phyloP scores from a whole-genome alignment of 1,140 invertebrate genomes.

The Eciton burchellii region DNA sequence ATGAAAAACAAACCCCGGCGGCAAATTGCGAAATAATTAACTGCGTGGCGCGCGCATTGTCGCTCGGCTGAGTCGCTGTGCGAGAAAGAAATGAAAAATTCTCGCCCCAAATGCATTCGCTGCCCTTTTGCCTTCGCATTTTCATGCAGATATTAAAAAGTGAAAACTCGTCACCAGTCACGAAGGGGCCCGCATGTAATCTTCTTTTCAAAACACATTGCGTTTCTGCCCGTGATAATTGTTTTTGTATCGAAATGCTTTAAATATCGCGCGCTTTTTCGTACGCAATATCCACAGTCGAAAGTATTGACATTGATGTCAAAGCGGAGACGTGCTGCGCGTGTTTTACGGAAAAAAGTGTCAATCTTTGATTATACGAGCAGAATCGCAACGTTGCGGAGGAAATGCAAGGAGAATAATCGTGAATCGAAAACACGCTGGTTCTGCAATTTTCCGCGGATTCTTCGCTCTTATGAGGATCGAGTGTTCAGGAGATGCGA shows the following conservation, averaged over 20 bases:
- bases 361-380: not conserved
- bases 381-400: not conserved
- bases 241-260: not conserved
- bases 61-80: not conserved
- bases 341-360: conserved; percentile 1
- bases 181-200: not conserved
- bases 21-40: conserved; percentile 61
- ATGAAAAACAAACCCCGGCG: conserved; percentile 26
- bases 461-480: conserved; percentile 7
- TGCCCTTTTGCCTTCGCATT: conserved; percentile 11
- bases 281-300: not conserved
- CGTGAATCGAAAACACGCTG: conserved; percentile 13
- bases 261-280: not conserved
- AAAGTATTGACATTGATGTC: not conserved
- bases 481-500: not conserved
- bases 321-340: not conserved
- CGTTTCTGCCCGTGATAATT: not conserved
- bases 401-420: conserved; percentile 29
- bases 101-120: conserved; percentile 20
- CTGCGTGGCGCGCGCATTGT: conserved; percentile 32
- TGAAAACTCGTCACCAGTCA: conserved; percentile 18
- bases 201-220: not conserved
- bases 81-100: conserved; percentile 11
- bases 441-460: conserved; percentile 38
- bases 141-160: conserved; percentile 35